These are phyloP conservation scores for Drosophila kambysellisi DNA, from an alignment of 2,888 invertebrate species.

Conservation along the genomic window DNA sequence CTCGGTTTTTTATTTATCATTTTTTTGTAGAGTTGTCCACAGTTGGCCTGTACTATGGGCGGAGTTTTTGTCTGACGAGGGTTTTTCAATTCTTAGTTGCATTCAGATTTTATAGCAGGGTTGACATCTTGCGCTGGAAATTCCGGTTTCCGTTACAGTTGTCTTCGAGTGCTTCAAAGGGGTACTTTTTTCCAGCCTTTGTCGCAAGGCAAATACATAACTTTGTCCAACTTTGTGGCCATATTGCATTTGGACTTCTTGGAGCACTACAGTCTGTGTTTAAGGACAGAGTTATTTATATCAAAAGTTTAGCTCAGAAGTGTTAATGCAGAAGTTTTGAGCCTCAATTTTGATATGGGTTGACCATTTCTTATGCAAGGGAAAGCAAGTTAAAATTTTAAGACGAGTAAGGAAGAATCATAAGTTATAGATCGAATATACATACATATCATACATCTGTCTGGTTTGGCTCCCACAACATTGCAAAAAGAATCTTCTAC, in stretches of 20 bases:
- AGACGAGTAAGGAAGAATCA: slow-evolving; percentile 9
- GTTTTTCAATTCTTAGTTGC: slow-evolving; percentile 47
- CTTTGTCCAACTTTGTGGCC: slow-evolving; percentile 45
- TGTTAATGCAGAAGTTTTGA: slow-evolving; percentile 20
- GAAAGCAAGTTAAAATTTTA: slow-evolving; percentile 1
- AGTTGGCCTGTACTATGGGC: slow-evolving; percentile 60
- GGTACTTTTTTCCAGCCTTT: slow-evolving; percentile 52
- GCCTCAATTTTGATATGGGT: slow-evolving; percentile 35
- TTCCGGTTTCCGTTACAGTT: slow-evolving; percentile 79
- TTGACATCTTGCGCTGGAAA: slow-evolving; percentile 78
- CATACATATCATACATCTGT: background rate
- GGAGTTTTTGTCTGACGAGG: slow-evolving; percentile 67
- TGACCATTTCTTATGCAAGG: background rate
- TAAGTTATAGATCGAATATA: background rate
- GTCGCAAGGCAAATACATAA: slow-evolving; percentile 45
- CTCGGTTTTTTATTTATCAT: slow-evolving; percentile 21
- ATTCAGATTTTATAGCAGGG: slow-evolving; percentile 46
- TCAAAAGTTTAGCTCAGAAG: slow-evolving; percentile 35
- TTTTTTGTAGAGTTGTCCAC: slow-evolving; percentile 59
- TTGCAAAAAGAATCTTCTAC: background rate
- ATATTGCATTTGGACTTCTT: slow-evolving; percentile 48
- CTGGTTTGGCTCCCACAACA: background rate
- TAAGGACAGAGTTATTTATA: slow-evolving; percentile 52
- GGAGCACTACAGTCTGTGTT: slow-evolving; percentile 23
- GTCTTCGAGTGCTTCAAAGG: slow-evolving; percentile 67